Base-by-base conservation (phyloP, 2,113 vertebrate genomes). In the Rhagologus leucostigma region DNA sequence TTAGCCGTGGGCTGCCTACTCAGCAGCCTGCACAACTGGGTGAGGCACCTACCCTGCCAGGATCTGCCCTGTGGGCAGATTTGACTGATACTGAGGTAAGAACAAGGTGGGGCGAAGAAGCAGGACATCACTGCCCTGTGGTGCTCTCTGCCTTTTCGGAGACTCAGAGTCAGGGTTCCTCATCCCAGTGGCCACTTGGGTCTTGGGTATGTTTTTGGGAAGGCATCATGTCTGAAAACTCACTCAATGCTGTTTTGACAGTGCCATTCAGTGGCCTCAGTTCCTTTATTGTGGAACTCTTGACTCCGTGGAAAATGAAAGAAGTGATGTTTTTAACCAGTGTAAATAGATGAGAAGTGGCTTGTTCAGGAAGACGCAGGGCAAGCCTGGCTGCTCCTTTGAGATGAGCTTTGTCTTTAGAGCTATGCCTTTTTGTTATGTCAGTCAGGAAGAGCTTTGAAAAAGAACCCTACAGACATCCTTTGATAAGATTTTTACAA, bases 401-500 rank as follows among this genome's bases (percentile, higher is more conserved):
- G 92, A 95, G 57, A 86, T 59, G 74, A 87, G 79, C 81, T 94
- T 92, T 95, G 85, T 97, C 87, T 94, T 92, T 78, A 71, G 76
- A 85, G 75, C 89, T 90, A 2, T 81, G 73, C 50, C 50, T 87
- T 94, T 96, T 89, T 89, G 73, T 95, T 97, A 32, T 69, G 71
- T 93, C 74, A 76, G 75, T 91, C 95, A 95, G 95, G 89, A 95
- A 92, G 69, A 87, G 79, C 87, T 94, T 94, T 96, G 90, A 93
- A 94, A 90, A 92, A 77, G 86, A 95, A 62, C 63, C 52, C 26
- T 74, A 83, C 90, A 96, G 93, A 74, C 75, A 78, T 91, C 91
- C 92, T 96, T 97, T 97, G 95, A 94, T 96, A 95, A 89, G 86
- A 57, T 75, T 89, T 95, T 89, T 90, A 95, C 90, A 96, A 94